Base-by-base conservation (phyloP, 2,113 vertebrate genomes). In the Phyllopteryx taeniolatus region DNA sequence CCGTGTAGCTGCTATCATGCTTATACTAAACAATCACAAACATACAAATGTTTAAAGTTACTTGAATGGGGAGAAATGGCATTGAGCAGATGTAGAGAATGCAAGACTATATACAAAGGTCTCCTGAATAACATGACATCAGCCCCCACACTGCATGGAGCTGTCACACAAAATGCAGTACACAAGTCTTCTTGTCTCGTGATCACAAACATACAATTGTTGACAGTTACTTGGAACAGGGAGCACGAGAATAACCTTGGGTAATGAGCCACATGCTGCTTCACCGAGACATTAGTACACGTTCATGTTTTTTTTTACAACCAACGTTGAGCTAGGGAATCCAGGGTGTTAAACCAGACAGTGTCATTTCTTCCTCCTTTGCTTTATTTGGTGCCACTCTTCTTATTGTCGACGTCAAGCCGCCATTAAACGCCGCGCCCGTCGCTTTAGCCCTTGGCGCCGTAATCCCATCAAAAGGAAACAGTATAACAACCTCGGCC, bases 391-490 rank as follows among this genome's bases (percentile, higher is more conserved):
- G 69, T 73, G 83, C 68, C 88, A 78, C 81, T 83, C 77, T 80
- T 85, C 86, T 86, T 84, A 87, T 66, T 85, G 87, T 84, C 86
- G 89, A 85, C 76, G 84, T 74, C 87, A 74, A 71, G 67, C 79
- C 79, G 83, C 88, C 81, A 91, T 90, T 89, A 91, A 87, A 88
- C 86, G 60, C 42, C 78, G 83, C 78, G 75, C 31, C 80, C 79
- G 72, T 57, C 60, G 76, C 76, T 81, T 86, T 33, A 39, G 72
- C 85, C 84, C 61, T 76, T n/a, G 82, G 83, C 78, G 27, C 53
- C 78, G 79, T 88, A 91, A 91, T 91, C 89, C 86, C 85, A 88
- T 93, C 89, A 91, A 89, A 93, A 85, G 84, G 83, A 84, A 91
- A 86, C 82, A 71, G 87, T 71, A 83, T 88, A 87, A 86, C 87